Evolutionary conservation across 37 sponge, comb jelly and placozoan genomes (phyloP).

Genomic region (Petrosia ficiformis): DNA sequence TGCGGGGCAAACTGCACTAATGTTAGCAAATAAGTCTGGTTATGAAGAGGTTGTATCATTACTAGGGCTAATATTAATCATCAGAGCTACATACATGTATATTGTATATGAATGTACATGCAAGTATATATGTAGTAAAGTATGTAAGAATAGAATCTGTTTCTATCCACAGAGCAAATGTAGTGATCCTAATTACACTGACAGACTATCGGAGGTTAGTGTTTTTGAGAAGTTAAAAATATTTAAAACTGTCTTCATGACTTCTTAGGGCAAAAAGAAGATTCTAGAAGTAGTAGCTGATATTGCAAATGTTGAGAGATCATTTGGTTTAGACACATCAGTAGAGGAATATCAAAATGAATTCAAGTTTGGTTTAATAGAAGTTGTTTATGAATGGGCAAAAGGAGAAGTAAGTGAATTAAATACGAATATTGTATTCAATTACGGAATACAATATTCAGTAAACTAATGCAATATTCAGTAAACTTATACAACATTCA

Average conservation of each 20-base stretch:
- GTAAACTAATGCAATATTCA: neutral
- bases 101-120: no score
- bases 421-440: neutral
- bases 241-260: neutral
- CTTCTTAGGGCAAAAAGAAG: constrained; percentile 66
- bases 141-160: neutral
- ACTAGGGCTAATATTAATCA: no score
- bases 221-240: neutral
- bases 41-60: no score
- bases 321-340: constrained; percentile 61
- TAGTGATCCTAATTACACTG: constrained; percentile 78
- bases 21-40: no score
- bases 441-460: neutral
- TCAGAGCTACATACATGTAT: no score
- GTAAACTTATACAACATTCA: neutral
- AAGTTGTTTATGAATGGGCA: constrained; percentile 98
- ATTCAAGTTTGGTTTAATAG: constrained; percentile 92
- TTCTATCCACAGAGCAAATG: constrained; percentile 53
- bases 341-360: constrained; percentile 64
- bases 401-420: constrained; percentile 63
- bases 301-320: constrained; percentile 65
- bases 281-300: constrained; percentile 55
- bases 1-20: no score
- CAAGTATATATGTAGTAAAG: no score
- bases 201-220: constrained; percentile 57